These are phyloP conservation scores for Rutilus rutilus DNA, from an alignment of 2,113 vertebrate species.

Conservation along the genomic window DNA sequence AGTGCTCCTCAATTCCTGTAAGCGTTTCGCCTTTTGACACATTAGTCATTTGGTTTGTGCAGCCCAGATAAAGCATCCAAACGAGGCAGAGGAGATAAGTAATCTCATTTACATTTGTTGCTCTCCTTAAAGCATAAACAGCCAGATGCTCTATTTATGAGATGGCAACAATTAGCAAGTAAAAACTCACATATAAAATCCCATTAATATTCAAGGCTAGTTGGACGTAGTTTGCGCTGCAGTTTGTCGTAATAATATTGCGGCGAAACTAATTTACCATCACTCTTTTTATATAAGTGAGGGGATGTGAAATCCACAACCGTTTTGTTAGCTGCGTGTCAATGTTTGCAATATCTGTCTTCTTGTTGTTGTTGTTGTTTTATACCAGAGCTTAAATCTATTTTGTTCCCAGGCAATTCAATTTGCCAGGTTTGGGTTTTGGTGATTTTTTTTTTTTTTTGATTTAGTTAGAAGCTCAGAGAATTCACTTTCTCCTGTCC, in stretches of 20 bases:
- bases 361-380: neutral
- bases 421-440: constrained; percentile 27
- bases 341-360: neutral
- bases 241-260: neutral
- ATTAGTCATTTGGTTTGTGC: constrained; percentile 45
- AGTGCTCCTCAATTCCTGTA: constrained; percentile 10
- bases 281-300: neutral
- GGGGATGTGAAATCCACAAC: neutral
- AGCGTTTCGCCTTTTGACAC: constrained; percentile 33
- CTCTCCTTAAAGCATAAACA: constrained; percentile 55
- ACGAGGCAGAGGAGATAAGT: constrained; percentile 51
- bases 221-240: neutral
- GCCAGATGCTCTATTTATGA: constrained; percentile 57
- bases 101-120: constrained; percentile 52
- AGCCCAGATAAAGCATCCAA: constrained; percentile 46
- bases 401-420: constrained; percentile 21
- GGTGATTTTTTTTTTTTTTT: constrained; percentile 19
- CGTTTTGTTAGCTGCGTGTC: neutral
- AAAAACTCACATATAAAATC: constrained; percentile 49
- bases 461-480: constrained; percentile 2
- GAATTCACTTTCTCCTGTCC: neutral
- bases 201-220: constrained; percentile 37
- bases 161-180: constrained; percentile 55
- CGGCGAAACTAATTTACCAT: neutral
- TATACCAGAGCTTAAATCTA: neutral